A percentile compares a stretch with the other conserved stretches of the same genome.
Evolutionary conservation across 2,797 vertebrate genomes (phyloP).

Genomic region (Odontamblyopus rebecca): DNA sequence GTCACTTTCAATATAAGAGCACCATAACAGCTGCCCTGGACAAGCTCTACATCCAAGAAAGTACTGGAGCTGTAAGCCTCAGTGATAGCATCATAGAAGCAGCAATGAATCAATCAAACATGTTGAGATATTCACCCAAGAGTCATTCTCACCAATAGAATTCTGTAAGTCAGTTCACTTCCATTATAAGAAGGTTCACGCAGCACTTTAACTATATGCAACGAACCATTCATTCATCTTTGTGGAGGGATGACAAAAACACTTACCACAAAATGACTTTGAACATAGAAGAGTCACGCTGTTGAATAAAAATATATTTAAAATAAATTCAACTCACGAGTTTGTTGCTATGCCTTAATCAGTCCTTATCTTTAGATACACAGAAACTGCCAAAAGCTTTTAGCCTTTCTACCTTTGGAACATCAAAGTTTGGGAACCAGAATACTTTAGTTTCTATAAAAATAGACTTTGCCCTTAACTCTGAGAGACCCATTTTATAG

Average conservation of each 20-base stretch:
- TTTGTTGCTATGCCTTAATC: conserved; percentile 39
- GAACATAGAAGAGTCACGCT: conserved; percentile 7
- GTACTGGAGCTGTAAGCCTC: conserved; percentile 40
- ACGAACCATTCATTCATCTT: conserved; percentile 39
- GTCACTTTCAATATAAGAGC: conserved; percentile 51
- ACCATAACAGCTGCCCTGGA: conserved; percentile 54
- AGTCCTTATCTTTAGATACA: conserved; percentile 45
- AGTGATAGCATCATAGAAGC: conserved; percentile 50
- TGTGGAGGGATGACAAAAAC: conserved; percentile 19
- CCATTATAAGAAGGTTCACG: conserved; percentile 25
- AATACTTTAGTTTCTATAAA: conserved; percentile 46
- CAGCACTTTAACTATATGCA: conserved; percentile 27
- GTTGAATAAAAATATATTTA: conserved; percentile 8
- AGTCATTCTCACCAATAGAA: conserved; percentile 30
- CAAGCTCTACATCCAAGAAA: conserved; percentile 41
- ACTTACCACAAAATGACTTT: conserved; percentile 8
- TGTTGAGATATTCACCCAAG: conserved; percentile 43
- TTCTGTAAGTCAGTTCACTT: conserved; percentile 36
- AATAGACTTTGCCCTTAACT: conserved; percentile 57
- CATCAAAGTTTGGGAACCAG: conserved; percentile 53
- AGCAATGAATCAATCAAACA: conserved; percentile 60
- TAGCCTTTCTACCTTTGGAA: conserved; percentile 54
- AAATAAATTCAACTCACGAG: conserved; percentile 7
- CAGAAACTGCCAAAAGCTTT: conserved; percentile 51
- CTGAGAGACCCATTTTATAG: conserved; percentile 54